Evolutionary conservation across 2,113 vertebrate genomes (phyloP), one percentile per base, ranked within the genome.

Genomic region (Oncorhynchus nerka): DNA sequence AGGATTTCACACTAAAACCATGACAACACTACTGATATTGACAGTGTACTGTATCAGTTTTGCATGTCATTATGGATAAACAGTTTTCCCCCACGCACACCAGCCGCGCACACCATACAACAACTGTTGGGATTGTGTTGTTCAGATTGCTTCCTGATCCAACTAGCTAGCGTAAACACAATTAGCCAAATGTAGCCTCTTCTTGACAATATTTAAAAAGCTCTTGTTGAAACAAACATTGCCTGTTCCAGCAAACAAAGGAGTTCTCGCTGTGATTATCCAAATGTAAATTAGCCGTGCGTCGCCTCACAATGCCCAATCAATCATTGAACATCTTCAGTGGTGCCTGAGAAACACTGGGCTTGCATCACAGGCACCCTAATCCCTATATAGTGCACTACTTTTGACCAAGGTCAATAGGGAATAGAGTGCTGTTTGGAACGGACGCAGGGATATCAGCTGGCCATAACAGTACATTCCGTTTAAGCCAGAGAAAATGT

Each of bases 141-240:
- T 20, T 19, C 55, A 57, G 20, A 20, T 20, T 57, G 55, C 55
- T 67, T 20, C 15, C 28, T 67, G 65, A 1, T 79, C 73, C 51
- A 70, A 80, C 59, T 70, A 55, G 62, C 73, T 57, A 70, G 72
- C 59, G 45, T 59, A 70, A 74, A 65, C 72, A 26, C 72, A 64
- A 65, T 73, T 68, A 78, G 51, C 64, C 71, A 74, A 73, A 74
- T 74, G 77, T 74, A 45, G 57, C 26, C n/a, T 67, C 15, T 59
- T 45, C 48, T 30, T 72, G 78, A 68, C 78, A 80, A 80, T 76
- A 68, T 75, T 80, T 80, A 68, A 73, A 62, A 69, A 68, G 74
- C 69, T 76, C 65, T 68, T 74, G 67, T 73, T 20, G 26, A 45
- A 34, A 26, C 70, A 76, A 75, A 69, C 70, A 62, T 75, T 65